Base-by-base conservation (phyloP, 2,797 vertebrate genomes). In the Enteromius trimaculatus region DNA sequence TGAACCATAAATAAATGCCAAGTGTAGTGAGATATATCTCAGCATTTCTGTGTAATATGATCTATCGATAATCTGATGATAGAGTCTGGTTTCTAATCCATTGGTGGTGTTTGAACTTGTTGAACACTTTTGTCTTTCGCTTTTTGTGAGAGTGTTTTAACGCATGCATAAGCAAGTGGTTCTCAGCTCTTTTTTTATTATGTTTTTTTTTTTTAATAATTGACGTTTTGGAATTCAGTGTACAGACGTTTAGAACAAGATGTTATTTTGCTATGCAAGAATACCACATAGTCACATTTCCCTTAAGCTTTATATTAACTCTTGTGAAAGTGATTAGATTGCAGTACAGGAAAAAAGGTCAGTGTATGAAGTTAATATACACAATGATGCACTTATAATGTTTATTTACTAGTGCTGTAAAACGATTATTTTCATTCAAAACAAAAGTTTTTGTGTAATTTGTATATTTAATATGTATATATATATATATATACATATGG, bases 51-150 rank as follows among this genome's bases (percentile, higher is more conserved):
- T 49, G 77, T 8, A 78, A 78, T 49, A 1, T 9, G 60, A 78
- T 44, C 42, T 78, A 31, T 49, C 0, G 7, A 26, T 66, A 23
- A 8, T 23, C 34, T 72, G 47, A 10, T 49, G 31, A 51, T 42
- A 21, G 58, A 21, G 34, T 85, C 49, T 21, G 26, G 77, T 86
- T 83, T 70, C 55, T 70, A 51, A 17, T 51, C 58, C 77, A 78
- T 62, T 31, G 58, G 23, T 55, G 78, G 58, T 64, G 11, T 69
- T 26, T 17, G 17, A 13, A 39, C 58, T 78, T 71, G 65, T 77
- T 65, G 17, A 70, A 34, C 13, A 6, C 62, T 31, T 53, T 75
- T 49, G 31, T 66, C 11, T 19, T 58, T n/a, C 6, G 8, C 10
- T 23, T 51, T 47, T 70, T 26, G 55, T 26, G 17, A n/a, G 13